phyloP scores from a whole-genome alignment of 2,113 vertebrate genomes.

The Anser brachyrhynchus region DNA sequence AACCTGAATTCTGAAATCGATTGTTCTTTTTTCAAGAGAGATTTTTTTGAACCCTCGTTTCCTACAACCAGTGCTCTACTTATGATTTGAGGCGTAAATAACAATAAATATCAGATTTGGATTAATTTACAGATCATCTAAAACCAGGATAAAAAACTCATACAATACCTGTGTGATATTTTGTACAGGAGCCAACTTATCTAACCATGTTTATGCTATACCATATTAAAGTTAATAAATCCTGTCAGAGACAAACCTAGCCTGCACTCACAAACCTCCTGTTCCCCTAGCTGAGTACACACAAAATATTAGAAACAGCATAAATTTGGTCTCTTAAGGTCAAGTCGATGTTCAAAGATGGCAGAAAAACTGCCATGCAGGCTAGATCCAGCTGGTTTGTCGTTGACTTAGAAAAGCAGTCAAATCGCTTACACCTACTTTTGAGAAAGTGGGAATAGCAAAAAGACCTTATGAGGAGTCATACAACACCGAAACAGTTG shows the following conservation, averaged over 20 bases:
- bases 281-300: background rate
- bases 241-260: constrained; percentile 1
- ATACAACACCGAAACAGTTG: background rate
- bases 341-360: background rate
- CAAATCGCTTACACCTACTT: background rate
- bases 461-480: background rate
- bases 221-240: constrained; percentile 12
- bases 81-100: background rate
- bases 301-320: background rate
- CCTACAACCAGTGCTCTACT: background rate
- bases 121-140: background rate
- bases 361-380: background rate
- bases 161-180: background rate
- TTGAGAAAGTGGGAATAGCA: background rate
- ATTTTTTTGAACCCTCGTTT: background rate
- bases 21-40: background rate
- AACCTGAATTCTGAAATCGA: background rate
- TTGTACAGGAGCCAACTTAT: background rate
- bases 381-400: background rate
- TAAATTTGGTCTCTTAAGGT: background rate
- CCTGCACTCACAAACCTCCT: accelerated
- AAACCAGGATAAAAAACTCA: background rate
- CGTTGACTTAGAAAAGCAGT: background rate
- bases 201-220: background rate
- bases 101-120: background rate